Percentiles rank a stretch among this genome's conserved stretches.
These are phyloP conservation scores for Nothoprocta perdicaria DNA, from an alignment of 2,113 vertebrate species.

Conservation along the genomic window DNA sequence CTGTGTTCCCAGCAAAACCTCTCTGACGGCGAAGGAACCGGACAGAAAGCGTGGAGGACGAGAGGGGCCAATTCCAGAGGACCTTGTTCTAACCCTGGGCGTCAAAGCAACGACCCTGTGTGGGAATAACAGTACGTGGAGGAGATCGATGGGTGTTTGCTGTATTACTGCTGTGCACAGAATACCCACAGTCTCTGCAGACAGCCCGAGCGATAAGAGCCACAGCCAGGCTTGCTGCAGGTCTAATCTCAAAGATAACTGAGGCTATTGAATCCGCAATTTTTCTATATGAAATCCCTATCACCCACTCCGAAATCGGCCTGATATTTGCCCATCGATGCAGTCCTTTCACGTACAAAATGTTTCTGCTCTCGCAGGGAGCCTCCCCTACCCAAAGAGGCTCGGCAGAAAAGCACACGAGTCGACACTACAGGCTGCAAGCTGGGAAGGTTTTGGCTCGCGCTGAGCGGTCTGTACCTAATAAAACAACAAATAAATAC, in stretches of 20 bases:
- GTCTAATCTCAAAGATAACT: neutral
- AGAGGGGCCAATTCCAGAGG: neutral
- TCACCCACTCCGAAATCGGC: neutral
- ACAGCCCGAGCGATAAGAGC: neutral
- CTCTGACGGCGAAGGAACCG: neutral
- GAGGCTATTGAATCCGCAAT: neutral
- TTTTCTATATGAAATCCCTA: neutral
- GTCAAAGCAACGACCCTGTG: neutral
- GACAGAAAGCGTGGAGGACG: neutral
- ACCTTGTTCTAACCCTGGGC: neutral
- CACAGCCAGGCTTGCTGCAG: neutral
- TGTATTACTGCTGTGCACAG: neutral
- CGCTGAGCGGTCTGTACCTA: rapidly evolving
- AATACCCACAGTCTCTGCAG: neutral
- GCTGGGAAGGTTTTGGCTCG: neutral
- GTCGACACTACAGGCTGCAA: neutral
- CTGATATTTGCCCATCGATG: rapidly evolving
- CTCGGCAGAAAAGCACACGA: neutral
- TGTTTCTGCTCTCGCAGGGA: rapidly evolving
- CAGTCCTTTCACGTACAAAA: neutral
- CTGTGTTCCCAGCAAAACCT: neutral
- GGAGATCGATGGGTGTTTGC: neutral
- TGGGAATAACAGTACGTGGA: neutral
- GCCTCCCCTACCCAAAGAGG: neutral
- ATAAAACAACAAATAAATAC: neutral